Base-by-base conservation (phyloP, 92 coral and sea anemone species). In the Phenganax marumi region DNA sequence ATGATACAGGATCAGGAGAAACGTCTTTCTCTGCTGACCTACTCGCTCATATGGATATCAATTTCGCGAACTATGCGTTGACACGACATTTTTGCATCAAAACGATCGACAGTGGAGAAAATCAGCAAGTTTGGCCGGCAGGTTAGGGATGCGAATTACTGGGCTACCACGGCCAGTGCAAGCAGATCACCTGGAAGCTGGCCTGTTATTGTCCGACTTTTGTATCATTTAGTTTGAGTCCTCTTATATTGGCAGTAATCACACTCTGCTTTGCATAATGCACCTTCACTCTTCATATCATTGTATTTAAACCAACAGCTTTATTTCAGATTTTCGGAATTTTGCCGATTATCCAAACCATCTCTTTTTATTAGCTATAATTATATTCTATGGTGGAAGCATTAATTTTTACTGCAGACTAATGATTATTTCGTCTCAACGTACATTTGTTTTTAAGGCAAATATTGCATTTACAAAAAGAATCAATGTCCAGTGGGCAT, bases 401-500 rank as follows among this genome's bases (percentile, higher is more conserved):
- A 33, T 33, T 33, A 33, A 33, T 33, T 33, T 33, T 33, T 33
- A 33, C 43, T 33, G 43, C 2, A 5, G 2, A 33, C 43, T 33
- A 33, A 33, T 33, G 43, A 33, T 2, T 3, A 58, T 18, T 58
- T 58, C n/a, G 65, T 12, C 0, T 58, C 26, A 46, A 22, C 16
- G 10, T 21, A 64, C 10, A 9, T 14, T 33, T 33, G 43, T 33
- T 33, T 33, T 33, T 5, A 50, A 73, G 79, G 79, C 18, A 18
- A 51, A 3, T 73, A 73, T 21, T 73, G 79, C 43, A 73, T 73
- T 9, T 73, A 73, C 62, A 73, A 73, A 43, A 73, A 73, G 43
- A 49, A 22, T 50, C 79, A 73, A 48, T 73, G 79, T 23, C 79
- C 60, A 23, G 50, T 50, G 19, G 79, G 79, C 58, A 48, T 73